Evolutionary conservation across 1,140 invertebrate species (phyloP).

Genomic region (Tachypleus tridentatus): DNA sequence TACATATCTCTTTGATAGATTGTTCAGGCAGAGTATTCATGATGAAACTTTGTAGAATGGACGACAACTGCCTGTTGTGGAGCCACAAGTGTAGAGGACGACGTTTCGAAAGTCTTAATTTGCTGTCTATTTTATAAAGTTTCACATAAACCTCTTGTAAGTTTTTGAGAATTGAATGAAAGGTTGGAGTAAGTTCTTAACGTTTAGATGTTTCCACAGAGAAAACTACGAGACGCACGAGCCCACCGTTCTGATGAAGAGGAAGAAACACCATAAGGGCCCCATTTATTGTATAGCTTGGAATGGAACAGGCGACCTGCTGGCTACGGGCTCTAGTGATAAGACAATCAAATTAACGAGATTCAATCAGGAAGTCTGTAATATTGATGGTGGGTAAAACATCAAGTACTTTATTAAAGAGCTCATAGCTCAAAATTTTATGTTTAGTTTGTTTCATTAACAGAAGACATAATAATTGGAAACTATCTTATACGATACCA

Average conservation of each 20-base stretch:
- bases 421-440: no score
- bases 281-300: constrained; percentile 87
- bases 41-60: no score
- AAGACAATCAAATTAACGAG: constrained; percentile 94
- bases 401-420: no score
- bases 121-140: no score
- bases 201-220: constrained; percentile 35
- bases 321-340: constrained; percentile 97
- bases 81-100: no score
- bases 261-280: constrained; percentile 94
- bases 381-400: constrained; percentile 56
- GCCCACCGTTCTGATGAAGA: constrained; percentile 79
- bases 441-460: no score
- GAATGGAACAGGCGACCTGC: constrained; percentile 85
- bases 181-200: not conserved
- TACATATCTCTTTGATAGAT: no score
- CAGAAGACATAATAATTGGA: no score
- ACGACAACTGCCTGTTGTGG: no score
- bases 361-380: constrained; percentile 79
- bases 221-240: constrained; percentile 67
- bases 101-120: no score
- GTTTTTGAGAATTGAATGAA: constrained; percentile 1
- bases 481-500: no score
- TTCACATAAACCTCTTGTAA: not conserved
- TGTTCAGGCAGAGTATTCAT: no score